These are phyloP conservation scores for Lerista edwardsae DNA, from an alignment of 2,797 vertebrate genomes.

Conservation along the genomic window DNA sequence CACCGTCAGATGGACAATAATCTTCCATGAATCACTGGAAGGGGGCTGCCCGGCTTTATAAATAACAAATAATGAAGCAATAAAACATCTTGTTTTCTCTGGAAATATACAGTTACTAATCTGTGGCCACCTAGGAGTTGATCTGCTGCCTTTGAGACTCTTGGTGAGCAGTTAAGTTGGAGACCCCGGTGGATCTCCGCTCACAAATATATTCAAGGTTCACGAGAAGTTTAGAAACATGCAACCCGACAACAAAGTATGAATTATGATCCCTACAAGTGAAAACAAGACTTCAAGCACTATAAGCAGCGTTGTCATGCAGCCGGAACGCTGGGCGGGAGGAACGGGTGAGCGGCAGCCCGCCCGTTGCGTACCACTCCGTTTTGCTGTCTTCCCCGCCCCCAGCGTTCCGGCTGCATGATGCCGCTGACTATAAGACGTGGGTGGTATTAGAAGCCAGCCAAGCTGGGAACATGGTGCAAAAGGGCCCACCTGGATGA, in stretches of 20 bases:
- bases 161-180: background rate
- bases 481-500: too few species aligned
- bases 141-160: slow-evolving; percentile 27
- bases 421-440: too few species aligned
- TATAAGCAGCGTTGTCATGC: too few species aligned
- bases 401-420: too few species aligned
- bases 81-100: slow-evolving; percentile 64
- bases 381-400: too few species aligned
- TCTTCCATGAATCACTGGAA: slow-evolving; percentile 77
- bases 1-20: slow-evolving; percentile 74
- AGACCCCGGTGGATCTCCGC: background rate
- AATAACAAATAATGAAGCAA: slow-evolving; percentile 61
- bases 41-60: slow-evolving; percentile 56
- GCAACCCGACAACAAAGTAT: background rate
- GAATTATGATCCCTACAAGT: too few species aligned
- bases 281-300: background rate
- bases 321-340: too few species aligned
- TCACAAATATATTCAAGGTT: background rate
- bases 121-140: slow-evolving; percentile 63
- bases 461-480: too few species aligned
- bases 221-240: background rate
- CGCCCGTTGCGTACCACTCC: too few species aligned
- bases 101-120: slow-evolving; percentile 58
- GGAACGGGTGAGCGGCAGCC: too few species aligned
- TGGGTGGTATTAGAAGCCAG: too few species aligned